Evolutionary conservation across 2,888 invertebrate species (phyloP), one percentile per base, ranked within the genome.

Genomic region (Hirtodrosophila alboralis): DNA sequence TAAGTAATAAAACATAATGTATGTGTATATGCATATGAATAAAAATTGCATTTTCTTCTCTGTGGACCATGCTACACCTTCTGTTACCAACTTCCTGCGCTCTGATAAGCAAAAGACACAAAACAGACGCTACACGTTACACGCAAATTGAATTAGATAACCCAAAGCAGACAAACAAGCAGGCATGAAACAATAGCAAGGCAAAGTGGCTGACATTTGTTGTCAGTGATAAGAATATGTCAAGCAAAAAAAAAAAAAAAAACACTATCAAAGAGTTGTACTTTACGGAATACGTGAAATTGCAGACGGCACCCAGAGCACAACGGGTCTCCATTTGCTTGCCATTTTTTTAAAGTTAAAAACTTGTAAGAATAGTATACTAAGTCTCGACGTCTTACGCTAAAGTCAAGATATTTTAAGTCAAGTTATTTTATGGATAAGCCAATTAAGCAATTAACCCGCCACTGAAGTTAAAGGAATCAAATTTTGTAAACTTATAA

Each of bases 61-160:
- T 30, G 34, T 34, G 14, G n/a, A 13, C 34, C 18, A 23, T 40
- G 18, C 8, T 13, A 9, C 12, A 13, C 16, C 30, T 21, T 10
- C 16, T 54, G 30, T 67, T 59, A 16, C 38, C 45, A 40, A 64
- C 28, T 57, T 74, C 59, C 63, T 60, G 47, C 40, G 36, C 33
- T 31, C 47, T 75, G 85, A 79, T 79, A 85, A 78, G 38, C 44
- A 34, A 49, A 31, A 53, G 28, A 52, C 31, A 64, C 40, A 36
- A 31, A 30, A 26, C 38, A 38, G 28, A 2, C n/a, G 26, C 13
- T 40, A 48, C 41, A 59, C 33, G 47, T 48, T 65, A 73, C 57
- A 66, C 62, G 63, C 59, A 79, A 79, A 79, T 79, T 79, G 43
- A 85, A 80, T 85, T 79, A 79, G 86, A 79, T 79, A 79, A 83